Conservation (phyloP, 2,113 vertebrate genomes). For the Ceyx margarethae region DNA sequence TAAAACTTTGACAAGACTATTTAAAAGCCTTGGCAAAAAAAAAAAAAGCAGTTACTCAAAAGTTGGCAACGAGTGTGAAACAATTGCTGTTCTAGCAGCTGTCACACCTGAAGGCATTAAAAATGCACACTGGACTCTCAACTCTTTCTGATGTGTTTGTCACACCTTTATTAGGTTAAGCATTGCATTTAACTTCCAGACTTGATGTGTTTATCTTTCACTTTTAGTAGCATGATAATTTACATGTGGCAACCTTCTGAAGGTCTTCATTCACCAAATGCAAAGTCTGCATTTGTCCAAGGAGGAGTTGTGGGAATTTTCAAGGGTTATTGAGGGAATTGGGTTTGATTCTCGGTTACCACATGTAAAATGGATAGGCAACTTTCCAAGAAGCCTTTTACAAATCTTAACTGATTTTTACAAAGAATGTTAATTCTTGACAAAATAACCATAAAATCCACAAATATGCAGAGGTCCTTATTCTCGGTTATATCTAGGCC, state of each 20-base stretch:
- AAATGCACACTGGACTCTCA: neutral
- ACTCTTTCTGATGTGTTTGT: neutral
- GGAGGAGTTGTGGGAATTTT: neutral
- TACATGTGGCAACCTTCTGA: neutral
- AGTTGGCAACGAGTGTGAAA: neutral
- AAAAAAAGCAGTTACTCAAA: neutral
- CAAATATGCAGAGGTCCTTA: neutral
- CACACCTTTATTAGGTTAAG: neutral
- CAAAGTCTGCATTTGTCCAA: neutral
- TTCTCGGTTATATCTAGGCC: neutral
- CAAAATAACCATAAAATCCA: neutral
- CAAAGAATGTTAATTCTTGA: neutral
- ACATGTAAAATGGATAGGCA: neutral
- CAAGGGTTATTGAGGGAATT: neutral
- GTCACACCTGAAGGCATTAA: neutral
- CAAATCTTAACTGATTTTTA: neutral
- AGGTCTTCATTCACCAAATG: neutral
- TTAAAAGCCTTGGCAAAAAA: neutral
- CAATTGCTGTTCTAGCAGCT: neutral
- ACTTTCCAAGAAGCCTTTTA: neutral
- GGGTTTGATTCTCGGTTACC: neutral
- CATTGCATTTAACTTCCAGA: neutral
- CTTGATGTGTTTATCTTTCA: neutral
- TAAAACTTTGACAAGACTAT: neutral
- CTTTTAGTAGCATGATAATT: neutral